Percentiles rank a stretch among this genome's conserved stretches.
phyloP scores from a whole-genome alignment of 1,140 invertebrate species.

The Stegodyphus mimosarum region DNA sequence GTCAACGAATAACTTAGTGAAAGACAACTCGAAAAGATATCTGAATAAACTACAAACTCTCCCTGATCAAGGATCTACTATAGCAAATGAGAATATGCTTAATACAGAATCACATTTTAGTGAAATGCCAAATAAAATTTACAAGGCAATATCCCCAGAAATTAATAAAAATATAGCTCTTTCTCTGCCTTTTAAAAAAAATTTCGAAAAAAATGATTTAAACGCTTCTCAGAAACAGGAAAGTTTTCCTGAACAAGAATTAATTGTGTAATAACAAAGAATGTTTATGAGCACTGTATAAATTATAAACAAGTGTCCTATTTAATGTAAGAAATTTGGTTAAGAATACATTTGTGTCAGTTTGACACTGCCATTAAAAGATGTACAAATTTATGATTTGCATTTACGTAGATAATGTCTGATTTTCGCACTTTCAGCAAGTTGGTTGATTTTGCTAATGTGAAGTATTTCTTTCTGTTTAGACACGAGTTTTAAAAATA shows the following conservation, averaged over 20 bases:
- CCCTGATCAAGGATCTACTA: neutral
- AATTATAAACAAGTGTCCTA: too few relatives aligned
- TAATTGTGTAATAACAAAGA: neutral
- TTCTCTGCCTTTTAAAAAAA: constrained; percentile 27
- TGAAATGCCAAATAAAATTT: constrained; percentile 5
- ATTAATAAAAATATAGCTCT: neutral
- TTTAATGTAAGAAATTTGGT: too few relatives aligned
- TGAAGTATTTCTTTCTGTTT: too few relatives aligned
- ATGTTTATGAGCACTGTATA: neutral
- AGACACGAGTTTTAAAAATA: too few relatives aligned
- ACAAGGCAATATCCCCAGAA: constrained; percentile 14
- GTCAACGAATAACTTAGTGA: constrained; percentile 1
- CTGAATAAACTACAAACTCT: constrained; percentile 18
- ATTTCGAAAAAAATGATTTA: constrained; percentile 45
- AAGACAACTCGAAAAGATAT: constrained; percentile 33
- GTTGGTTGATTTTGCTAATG: too few relatives aligned
- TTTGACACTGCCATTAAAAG: too few relatives aligned
- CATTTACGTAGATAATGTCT: too few relatives aligned
- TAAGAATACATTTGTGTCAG: too few relatives aligned
- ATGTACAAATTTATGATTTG: too few relatives aligned
- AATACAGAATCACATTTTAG: constrained; percentile 4
- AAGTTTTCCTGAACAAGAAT: neutral
- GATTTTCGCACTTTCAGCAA: too few relatives aligned
- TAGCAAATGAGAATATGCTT: constrained; percentile 8
- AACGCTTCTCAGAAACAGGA: neutral